phyloP scores from a whole-genome alignment of 2,113 vertebrate genomes.

The Piaya cayana region DNA sequence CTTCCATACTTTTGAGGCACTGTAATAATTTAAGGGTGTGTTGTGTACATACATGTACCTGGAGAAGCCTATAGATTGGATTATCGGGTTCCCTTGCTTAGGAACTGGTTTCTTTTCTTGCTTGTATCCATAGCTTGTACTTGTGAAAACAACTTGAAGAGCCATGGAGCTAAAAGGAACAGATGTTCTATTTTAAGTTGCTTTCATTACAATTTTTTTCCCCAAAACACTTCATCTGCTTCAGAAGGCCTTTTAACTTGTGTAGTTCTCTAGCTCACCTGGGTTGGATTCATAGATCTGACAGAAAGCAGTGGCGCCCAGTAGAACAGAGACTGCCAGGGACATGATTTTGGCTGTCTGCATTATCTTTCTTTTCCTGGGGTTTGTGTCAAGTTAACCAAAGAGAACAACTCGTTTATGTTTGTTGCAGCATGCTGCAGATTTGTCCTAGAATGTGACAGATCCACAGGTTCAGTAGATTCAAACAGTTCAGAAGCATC shows the following conservation, averaged over 20 bases:
- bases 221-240: not conserved
- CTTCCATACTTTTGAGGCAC: not conserved
- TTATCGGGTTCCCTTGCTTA: not conserved
- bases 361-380: not conserved
- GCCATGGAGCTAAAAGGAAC: not conserved
- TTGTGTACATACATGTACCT: not conserved
- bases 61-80: not conserved
- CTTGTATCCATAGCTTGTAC: not conserved
- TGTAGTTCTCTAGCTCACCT: not conserved
- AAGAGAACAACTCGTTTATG: not conserved
- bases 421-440: not conserved
- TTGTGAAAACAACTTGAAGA: slow-evolving; percentile 2
- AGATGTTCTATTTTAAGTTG: slow-evolving; percentile 29
- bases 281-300: not conserved
- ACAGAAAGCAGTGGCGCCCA: not conserved
- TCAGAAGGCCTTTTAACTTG: not conserved
- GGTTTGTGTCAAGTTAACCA: not conserved
- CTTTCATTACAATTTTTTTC: not conserved
- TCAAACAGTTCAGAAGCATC: not conserved
- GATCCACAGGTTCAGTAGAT: not conserved
- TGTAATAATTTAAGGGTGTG: not conserved
- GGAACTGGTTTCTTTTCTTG: not conserved
- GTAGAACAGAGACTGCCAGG: not conserved
- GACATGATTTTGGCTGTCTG: not conserved
- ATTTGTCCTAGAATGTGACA: not conserved